A percentile compares a stretch with the other conserved stretches of the same genome.
Evolutionary conservation across 2,888 invertebrate species (phyloP).

Genomic region (Uropetala carovei): DNA sequence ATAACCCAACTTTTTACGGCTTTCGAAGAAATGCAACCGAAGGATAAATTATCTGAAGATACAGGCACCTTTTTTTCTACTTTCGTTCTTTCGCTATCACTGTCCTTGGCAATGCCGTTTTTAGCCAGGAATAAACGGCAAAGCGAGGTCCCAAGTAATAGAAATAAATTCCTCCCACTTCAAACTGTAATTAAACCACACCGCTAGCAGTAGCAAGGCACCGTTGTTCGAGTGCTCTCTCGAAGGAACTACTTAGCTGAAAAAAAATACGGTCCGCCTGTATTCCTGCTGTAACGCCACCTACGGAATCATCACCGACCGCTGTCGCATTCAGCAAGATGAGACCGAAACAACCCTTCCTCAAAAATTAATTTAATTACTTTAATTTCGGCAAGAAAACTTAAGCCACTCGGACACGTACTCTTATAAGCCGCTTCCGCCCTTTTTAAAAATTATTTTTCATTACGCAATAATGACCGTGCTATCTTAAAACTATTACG

Average conservation of each 20-base stretch:
- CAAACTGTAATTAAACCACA: not conserved
- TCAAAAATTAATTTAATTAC: not conserved
- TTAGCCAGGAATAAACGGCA: not conserved
- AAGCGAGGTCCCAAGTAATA: not conserved
- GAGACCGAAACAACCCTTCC: not conserved
- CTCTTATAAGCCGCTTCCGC: too few species aligned
- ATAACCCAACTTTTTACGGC: too few species aligned
- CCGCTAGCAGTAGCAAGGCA: not conserved
- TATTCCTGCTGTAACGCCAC: not conserved
- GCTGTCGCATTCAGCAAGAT: not conserved
- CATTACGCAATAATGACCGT: too few species aligned
- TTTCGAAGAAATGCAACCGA: too few species aligned
- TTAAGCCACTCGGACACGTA: too few species aligned
- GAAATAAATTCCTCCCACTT: not conserved
- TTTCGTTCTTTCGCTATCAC: not conserved
- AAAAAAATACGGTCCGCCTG: not conserved
- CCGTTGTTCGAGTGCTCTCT: not conserved
- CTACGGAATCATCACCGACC: not conserved
- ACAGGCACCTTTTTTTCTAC: too few species aligned
- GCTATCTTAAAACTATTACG: too few species aligned
- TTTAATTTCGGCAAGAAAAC: conserved; percentile 3
- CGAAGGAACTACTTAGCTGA: not conserved
- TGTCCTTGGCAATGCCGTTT: not conserved
- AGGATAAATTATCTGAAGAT: too few species aligned
- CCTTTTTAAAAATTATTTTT: too few species aligned